Base-by-base conservation (phyloP, 2,888 invertebrate genomes). In the Herminia tarsipennalis region DNA sequence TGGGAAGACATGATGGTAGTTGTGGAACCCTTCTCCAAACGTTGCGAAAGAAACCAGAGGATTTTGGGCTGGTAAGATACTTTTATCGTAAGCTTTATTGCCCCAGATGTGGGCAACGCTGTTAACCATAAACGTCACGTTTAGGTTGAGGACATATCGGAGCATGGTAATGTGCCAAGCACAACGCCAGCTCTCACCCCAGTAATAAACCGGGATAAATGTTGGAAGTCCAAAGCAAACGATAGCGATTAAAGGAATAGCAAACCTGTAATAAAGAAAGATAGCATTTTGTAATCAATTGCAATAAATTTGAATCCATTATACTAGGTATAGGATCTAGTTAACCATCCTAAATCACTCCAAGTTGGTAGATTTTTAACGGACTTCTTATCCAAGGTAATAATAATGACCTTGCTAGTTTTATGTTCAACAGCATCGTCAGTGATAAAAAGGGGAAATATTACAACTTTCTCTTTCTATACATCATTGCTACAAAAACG, bases 121-220 rank as follows among this genome's bases (percentile, higher is more conserved):
- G 81, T 95, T 95, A 1, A 95, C 93, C n/a, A 93, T 77, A 92
- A 94, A 94, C 0, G 94, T 94, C 47, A 87, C 82, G 70, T 95
- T 93, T 9, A 95, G 86, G 3, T 88, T 90, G 35, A 91, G 58
- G 6, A 86, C 77, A 70, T 94, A 94, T 22, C 95, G 88, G 5
- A 94, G 69, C 36, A 92, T 85, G 3, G 72, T 75, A 2, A 88
- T 65, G 44, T 87, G 85, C 84, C 85, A 92, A 1, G 90, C 76
- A 56, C 74, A 81, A 21, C 21, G 64, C 37, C 84, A 78, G 1
- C 66, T 84, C 72, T 95, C 95, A 1, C 87, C 91, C 94, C 94
- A 95, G 43, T 83, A 81, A 56, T 88, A 92, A 51, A 92, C 88
- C 0, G 95, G 94, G 13, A 93, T 76, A 0, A 89, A 13, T 1